Evolutionary conservation across 2,888 invertebrate species (phyloP), one percentile per base, ranked within the genome.

Genomic region (Eupithecia tripunctaria): DNA sequence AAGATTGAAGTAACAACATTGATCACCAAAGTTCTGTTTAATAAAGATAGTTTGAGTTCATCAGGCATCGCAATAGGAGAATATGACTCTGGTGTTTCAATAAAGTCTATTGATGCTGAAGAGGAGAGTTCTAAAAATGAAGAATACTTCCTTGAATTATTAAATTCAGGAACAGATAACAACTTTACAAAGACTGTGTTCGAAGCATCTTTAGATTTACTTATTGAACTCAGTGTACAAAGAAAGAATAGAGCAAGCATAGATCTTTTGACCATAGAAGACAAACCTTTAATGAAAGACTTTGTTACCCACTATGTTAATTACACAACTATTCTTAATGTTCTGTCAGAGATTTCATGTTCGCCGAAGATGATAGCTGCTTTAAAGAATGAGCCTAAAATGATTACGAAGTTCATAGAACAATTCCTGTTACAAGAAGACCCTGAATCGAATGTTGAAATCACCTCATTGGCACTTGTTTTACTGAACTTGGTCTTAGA

Each of bases 281-380:
- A 91, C 72, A 89, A 93, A 70, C 84, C 88, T 51, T 66, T 89
- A 12, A 75, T 93, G 25, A 82, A 84, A 81, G 81, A 85, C 72
- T 76, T 82, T 75, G 88, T 93, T 86, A 85, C 88, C 77, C 86
- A 92, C 67, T 95, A 95, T 85, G 84, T 56, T 0, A 12, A 56
- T 25, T 56, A 56, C 14, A 56, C 93, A 36, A 82, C 88, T 5
- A 90, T 95, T 73, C 91, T 95, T 51, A 94, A 95, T 72, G 78
- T 95, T 60, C 87, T 96, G 29, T 92, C 95, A 72, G 92, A 94
- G 80, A 88, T 96, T 82, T 88, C 95, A 3, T 90, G 91, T 72
- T 89, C 91, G 76, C 88, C 91, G 70, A 89, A 89, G 81, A 85
- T 95, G 41, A 87, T 94, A 59, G 83, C 84, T 67, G 81, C 86